Evolutionary conservation across 1,140 invertebrate genomes (phyloP), one percentile per base, ranked within the genome.

Genomic region (Drosophila pallidifrons): DNA sequence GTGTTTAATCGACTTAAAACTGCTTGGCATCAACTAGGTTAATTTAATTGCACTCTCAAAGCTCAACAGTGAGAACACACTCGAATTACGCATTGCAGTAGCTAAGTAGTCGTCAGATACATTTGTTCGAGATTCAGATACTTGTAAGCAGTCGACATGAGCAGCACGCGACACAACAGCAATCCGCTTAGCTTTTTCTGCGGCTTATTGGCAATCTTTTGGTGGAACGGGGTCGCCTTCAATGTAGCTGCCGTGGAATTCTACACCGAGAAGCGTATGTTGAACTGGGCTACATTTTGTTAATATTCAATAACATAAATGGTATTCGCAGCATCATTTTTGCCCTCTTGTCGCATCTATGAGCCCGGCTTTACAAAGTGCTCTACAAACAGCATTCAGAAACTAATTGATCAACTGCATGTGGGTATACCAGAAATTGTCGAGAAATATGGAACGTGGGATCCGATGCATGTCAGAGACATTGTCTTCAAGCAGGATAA

Each of bases 331-430:
- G 95, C 95, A 10, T 92, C 93, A 85, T 95, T 93, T 83, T 93
- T 95, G 45, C 94, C 94, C 75, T 95, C 95, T 43, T 95, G 95
- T 82, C 92, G 93, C 59, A 94, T 94, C 81, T 94, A 93, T 72
- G 93, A 95, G 90, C 94, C 94, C 11, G 93, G 94, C 58, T 95
- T 95, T 70, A 93, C 94, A 15, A 94, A 95, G 64, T 95, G 95
- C 86, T 95, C 95, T 1, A 94, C 93, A n/a, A 89, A 94, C 47
- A 94, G 94, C 28, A 94, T 95, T 2, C 95, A 95, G 92, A 91
- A 93, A 46, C 77, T 95, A 38, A 94, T 95, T 63, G 93, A 94
- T 74, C 93, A 94, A 71, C 88, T 95, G 28, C 93, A 93, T 5
- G 93, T 94, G 80, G 91, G 91, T 4, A 87, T 92, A 15, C 91